Evolutionary conservation across 64 coral and sea anemone species (phyloP), one percentile per base, ranked within the genome.

Genomic region (Pachyseris speciosa): DNA sequence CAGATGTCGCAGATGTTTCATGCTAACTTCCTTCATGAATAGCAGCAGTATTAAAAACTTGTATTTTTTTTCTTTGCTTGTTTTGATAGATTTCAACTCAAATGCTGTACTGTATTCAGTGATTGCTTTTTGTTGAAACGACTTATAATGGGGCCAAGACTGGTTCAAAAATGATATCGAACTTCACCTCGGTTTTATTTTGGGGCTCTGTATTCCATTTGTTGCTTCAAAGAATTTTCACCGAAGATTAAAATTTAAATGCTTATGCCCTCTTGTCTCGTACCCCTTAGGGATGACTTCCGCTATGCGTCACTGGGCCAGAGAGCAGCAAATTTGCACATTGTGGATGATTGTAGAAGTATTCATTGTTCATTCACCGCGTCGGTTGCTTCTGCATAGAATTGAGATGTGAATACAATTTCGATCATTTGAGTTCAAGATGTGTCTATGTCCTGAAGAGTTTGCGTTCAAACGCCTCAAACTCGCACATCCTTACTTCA

Each of bases 381-480:
- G 0, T 79, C 48, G 15, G 1, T 79, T 59, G 13, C 1, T 50
- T 79, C 24, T 13, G 20, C 7, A 47, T 10, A 49, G 25, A 29
- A 20, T 53, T 36, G 52, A 81, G 15, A 81, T 81, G 53, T 81
- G 19, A 81, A 37, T 7, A 4, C 77, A 37, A 31, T 42, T 49
- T 51, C 44, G 41, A 70, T 1, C 42, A 9, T 7, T 63, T 43
- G 5, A 25, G 44, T 13, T 1, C 5, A 67, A 68, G 31, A 90
- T 90, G 88, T 90, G 88, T 30, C 88, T 90, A 2, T 69, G 74
- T 20, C 75, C 77, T 1, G 74, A 69, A 5, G 88, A 90, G 19
- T 25, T 90, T 16, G 16, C 75, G 9, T 67, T 78, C 20, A 68
- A 27, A 38, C 75, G 77, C 7, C 44, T 90, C 0, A 69, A 55